Conservation (phyloP, 2,797 vertebrate genomes). For the Mormyrops boulengeri region DNA sequence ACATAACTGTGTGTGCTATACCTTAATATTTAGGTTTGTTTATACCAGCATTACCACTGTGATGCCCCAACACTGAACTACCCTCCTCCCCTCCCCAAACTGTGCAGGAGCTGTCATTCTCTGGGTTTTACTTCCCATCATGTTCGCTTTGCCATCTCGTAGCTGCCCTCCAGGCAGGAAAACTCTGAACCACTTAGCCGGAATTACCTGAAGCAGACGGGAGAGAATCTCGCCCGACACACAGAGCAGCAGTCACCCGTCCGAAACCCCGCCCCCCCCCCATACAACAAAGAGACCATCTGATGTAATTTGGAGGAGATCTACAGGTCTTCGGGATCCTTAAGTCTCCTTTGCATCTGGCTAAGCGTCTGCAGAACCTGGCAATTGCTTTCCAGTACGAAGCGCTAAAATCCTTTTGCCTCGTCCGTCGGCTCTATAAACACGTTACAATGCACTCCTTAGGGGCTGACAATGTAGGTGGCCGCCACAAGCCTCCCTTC, state of each 20-base stretch:
- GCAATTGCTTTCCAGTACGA: neutral
- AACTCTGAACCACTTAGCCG: neutral
- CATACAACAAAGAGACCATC: neutral
- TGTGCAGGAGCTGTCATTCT: neutral
- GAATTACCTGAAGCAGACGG: conserved; percentile 2
- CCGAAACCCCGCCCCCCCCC: neutral
- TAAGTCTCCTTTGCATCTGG: conserved; percentile 16
- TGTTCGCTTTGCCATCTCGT: neutral
- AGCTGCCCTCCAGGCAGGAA: neutral
- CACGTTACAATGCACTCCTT: neutral
- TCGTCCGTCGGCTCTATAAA: neutral
- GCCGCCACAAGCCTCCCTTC: neutral
- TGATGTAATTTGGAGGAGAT: neutral
- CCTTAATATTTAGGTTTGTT: too few species aligned
- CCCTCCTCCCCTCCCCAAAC: neutral
- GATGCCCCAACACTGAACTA: neutral
- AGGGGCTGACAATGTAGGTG: neutral
- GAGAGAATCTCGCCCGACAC: neutral
- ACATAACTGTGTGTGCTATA: too few species aligned
- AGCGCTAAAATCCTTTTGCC: neutral
- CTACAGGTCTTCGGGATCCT: conserved; percentile 19
- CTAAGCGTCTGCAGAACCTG: conserved; percentile 10
- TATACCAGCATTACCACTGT: too few species aligned
- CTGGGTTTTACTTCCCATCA: neutral
- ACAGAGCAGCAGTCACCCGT: neutral